These are phyloP conservation scores for Kryptolebias ocellatus DNA, from an alignment of 2,797 vertebrate species.

Conservation along the genomic window DNA sequence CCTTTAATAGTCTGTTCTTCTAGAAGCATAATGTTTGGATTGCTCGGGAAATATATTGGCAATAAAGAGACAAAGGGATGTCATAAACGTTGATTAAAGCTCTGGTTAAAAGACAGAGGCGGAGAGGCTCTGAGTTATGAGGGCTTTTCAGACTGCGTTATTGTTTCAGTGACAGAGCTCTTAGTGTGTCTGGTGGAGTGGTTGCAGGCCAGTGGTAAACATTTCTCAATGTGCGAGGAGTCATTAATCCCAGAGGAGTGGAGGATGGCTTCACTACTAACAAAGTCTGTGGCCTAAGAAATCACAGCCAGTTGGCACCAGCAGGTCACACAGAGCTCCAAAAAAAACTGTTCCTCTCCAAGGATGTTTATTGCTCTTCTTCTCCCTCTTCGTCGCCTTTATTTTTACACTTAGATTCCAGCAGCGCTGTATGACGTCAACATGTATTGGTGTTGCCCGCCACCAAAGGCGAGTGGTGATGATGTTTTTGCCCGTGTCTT, in stretches of 20 bases:
- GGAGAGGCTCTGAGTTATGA: conserved; percentile 84
- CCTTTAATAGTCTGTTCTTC: conserved; percentile 81
- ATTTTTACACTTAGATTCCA: no score
- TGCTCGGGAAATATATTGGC: conserved; percentile 85
- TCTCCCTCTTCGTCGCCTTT: not conserved
- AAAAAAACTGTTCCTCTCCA: conserved; percentile 59
- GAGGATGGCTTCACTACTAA: conserved; percentile 68
- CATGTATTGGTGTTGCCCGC: no score
- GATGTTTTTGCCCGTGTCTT: no score
- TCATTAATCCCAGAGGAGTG: conserved; percentile 81
- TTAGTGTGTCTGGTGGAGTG: conserved; percentile 77
- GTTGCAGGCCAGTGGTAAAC: conserved; percentile 79
- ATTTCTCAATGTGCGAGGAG: conserved; percentile 77
- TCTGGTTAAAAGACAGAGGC: conserved; percentile 84
- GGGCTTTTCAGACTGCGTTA: conserved; percentile 80
- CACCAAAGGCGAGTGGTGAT: no score
- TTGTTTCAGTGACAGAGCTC: conserved; percentile 85
- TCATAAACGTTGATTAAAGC: conserved; percentile 89
- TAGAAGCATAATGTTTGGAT: conserved; percentile 84
- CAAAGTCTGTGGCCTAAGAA: conserved; percentile 73
- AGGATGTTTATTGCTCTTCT: conserved; percentile 64
- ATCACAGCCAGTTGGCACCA: conserved; percentile 79
- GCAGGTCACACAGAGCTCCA: conserved; percentile 63
- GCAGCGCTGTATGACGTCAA: no score
- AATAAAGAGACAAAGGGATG: conserved; percentile 88